These are phyloP conservation scores for Tachuris rubrigastra DNA, from an alignment of 2,113 vertebrate genomes.

Conservation along the genomic window DNA sequence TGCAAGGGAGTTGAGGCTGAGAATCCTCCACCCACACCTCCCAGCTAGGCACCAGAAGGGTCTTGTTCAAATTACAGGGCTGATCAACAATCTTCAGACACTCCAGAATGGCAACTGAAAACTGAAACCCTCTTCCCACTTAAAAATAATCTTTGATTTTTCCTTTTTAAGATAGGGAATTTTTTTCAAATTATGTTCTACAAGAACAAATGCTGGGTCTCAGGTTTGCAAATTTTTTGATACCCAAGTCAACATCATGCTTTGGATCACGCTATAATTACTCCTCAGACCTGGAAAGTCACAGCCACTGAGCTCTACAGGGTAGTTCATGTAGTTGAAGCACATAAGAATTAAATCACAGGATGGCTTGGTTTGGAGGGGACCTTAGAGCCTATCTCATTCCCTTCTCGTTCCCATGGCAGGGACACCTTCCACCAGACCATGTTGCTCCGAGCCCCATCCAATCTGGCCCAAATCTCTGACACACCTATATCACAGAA, in stretches of 20 bases:
- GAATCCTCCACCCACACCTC: background rate
- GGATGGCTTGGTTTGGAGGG: background rate
- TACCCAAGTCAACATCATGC: background rate
- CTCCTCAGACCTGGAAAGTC: background rate
- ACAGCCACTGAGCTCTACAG: accelerated
- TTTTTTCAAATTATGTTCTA: background rate
- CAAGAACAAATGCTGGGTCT: background rate
- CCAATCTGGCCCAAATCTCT: accelerated
- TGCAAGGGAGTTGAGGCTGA: background rate
- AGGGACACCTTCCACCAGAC: background rate
- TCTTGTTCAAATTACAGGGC: accelerated
- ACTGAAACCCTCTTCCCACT: background rate
- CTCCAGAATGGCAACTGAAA: background rate
- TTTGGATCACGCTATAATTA: background rate
- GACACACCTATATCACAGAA: accelerated
- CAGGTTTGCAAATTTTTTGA: background rate
- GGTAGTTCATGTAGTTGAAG: accelerated
- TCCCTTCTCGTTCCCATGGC: background rate
- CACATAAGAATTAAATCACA: background rate
- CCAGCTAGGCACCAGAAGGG: background rate
- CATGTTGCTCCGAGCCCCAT: background rate
- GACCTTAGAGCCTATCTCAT: background rate
- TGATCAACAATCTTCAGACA: background rate
- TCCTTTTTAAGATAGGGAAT: background rate
- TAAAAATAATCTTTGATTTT: background rate